Base-by-base conservation (phyloP, 2,888 invertebrate species). In the Eremobia ochroleuca region DNA sequence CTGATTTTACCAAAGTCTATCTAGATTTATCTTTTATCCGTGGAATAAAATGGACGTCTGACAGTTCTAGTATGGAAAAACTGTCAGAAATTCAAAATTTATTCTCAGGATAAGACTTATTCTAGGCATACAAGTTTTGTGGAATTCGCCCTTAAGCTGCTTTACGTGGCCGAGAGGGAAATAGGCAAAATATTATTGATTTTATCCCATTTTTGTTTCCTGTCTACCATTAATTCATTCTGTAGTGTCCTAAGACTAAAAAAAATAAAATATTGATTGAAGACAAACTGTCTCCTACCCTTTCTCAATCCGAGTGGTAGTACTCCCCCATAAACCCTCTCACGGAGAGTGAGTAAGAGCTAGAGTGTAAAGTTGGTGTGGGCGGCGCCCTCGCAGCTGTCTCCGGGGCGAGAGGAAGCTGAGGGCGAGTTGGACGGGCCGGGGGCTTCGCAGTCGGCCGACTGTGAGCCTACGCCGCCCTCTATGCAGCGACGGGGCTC, bases 391-490 rank as follows among this genome's bases (percentile, higher is more conserved):
- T 84, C 86, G 34, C 95, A 98, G 98, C 97, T 98, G 91, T 98
- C 98, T 18, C 98, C 98, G 62, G 98, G 98, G 31, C 97, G 98
- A 78, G 98, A 98, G 90, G 98, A 98, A 88, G 98, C 98, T 91
- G 98, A 98, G 91, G 98, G 98, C 83, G 99, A 99, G 93, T 97
- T 98, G 87, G 99, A 99, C 91, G 99, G 98, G 86, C 98, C 98
- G n/a, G 98, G 98, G 49, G 99, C 98, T 69, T 98, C 98, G 70
- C 99, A 99, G 96, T 98, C 98, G 72, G 98, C 98, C 90, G 99
- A 99, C 97, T 99, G 99, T 96, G 99, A 99, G 95, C 99, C 99
- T 15, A 99, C 99, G 88, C 99, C 99, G 68, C 98, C 98, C 76
- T 98, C 98, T 21, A 95, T 98, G 87, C 98, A 98, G 95, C 97